Base-by-base conservation (phyloP, 2,888 invertebrate genomes). In the Cepaea hortensis region DNA sequence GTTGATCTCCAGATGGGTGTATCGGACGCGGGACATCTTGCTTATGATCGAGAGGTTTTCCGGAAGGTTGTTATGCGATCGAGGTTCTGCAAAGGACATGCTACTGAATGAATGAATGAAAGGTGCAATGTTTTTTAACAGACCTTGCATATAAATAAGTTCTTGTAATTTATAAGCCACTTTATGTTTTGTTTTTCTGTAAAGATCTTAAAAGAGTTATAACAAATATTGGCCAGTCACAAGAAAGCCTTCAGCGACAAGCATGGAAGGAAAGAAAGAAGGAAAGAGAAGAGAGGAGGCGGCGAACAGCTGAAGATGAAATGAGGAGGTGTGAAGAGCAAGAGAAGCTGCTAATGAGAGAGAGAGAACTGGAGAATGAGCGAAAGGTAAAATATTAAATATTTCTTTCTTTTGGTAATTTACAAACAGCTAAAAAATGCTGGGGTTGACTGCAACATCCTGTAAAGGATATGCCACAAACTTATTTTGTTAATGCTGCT, bases 201-300 rank as follows among this genome's bases (percentile, higher is more conserved):
- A 3, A 35, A 84, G 87, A 84, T 65, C 18, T 87, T 18, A 87
- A 87, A 73, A 55, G 61, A 35, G 87, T 87, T 65, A 48, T 87
- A 23, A 50, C 20, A 48, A 62, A 50, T 48, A 80, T 84, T 80
- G 87, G 87, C 18, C 61, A 65, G n/a, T 65, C 80, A 61, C 80
- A 95, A 83, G 95, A 95, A 86, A 90, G 91, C 79, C 88, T 91
- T 46, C 91, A 93, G 87, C 88, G 89, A 84, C 86, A 88, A 35
- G 90, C 90, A 9, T 90, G 90, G 80, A 85, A 84, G 75, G 89
- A 90, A 92, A 95, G 90, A 94, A 95, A 95, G 18, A 94, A 95
- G 9, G 93, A 96, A 81, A 94, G 96, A 0, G 88, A 88, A 68
- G 87, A 89, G n/a, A 89, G 89, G 55, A 87, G 90, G 70, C 89